Conservation (phyloP, 2,113 vertebrate genomes). For the Rhipidura dahli region DNA sequence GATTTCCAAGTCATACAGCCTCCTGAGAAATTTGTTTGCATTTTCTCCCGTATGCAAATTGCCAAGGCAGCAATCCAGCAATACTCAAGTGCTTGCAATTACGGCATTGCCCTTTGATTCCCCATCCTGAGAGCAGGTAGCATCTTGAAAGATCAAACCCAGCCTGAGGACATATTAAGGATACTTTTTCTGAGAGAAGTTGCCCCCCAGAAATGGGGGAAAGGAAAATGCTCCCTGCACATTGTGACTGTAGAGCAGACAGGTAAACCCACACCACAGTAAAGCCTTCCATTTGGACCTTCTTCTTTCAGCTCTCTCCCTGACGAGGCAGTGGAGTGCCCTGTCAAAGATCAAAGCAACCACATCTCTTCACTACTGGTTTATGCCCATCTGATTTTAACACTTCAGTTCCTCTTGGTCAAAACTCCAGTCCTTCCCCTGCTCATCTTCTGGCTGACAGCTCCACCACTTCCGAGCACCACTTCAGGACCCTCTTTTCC, state of each 20-base stretch:
- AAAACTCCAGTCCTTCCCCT: not conserved
- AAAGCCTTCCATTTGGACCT: not conserved
- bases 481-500: not conserved
- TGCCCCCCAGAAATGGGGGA: not conserved
- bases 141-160: not conserved
- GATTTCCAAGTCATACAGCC: not conserved
- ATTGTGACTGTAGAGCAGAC: not conserved
- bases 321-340: not conserved
- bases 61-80: not conserved
- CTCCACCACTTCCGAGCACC: not conserved
- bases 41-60: not conserved
- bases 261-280: not conserved
- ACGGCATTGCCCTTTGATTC: not conserved
- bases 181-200: not conserved
- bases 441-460: not conserved
- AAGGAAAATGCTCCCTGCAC: not conserved
- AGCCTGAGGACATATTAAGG: not conserved
- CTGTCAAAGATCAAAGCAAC: not conserved
- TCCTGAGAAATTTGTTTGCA: constrained; percentile 1
- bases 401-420: not conserved
- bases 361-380: not conserved
- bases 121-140: not conserved
- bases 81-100: not conserved
- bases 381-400: not conserved
- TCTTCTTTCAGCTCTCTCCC: not conserved